Evolutionary conservation across 1,140 invertebrate genomes (phyloP), one percentile per base, ranked within the genome.

Genomic region (Heliothis subflexa): DNA sequence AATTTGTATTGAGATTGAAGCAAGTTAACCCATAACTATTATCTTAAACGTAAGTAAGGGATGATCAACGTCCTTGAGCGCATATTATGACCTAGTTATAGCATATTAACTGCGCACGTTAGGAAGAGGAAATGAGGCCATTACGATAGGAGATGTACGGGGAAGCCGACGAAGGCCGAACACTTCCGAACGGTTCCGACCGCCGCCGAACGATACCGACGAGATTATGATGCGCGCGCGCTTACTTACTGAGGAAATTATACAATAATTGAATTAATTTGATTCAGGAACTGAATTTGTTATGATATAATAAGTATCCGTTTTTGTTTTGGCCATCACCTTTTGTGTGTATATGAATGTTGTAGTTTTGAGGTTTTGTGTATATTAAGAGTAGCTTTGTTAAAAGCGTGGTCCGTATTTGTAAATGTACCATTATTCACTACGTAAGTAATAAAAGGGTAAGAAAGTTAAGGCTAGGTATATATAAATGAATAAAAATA

Each of bases 41-140:
- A 10, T 61, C 1, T 4, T 12, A 4, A 4, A 59, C 21, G 21
- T 7, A 62, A 5, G 1, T 40, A 45, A 18, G 74, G 59, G 74
- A 55, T 77, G 12, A 50, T 1, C 16, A 57, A 47, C 50, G 64
- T 78, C 62, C 52, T 78, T 70, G 52, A 70, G 50, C 52, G n/a
- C 12, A 75, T 12, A 64, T 64, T 64, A 52, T 40, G 79, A 76
- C 79, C 79, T 62, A 80, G 64, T 80, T 80, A 76, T 55, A 74
- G 10, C 21, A 59, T 62, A 64, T 74, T 59, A 71, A 52, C 14
- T 52, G 62, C 49, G 66, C 76, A 78, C 62, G 45, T 75, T 82
- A 88, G 87, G 88, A 90, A 88, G 83, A 81, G 75, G 78, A 78
- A 83, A 87, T 86, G 82, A 89, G 87, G 83, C 75, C 81, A 52